A percentile compares a stretch with the other conserved stretches of the same genome.
Conservation (phyloP, 2,113 vertebrate genomes). For the Cromileptes altivelis region DNA sequence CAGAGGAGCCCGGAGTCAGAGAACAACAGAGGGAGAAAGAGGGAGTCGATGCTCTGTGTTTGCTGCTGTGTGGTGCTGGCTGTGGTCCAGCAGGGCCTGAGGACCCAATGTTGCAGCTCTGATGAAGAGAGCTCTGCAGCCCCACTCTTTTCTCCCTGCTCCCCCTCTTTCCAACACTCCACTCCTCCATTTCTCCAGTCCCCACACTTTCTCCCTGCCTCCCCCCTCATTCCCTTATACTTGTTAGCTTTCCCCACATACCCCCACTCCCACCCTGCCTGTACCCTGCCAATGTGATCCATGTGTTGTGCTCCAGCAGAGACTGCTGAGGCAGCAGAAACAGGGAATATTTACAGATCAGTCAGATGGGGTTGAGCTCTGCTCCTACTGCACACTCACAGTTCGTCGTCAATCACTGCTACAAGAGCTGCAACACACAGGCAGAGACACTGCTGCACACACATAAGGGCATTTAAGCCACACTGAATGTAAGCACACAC, state of each 20-base stretch:
- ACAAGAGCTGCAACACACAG: constrained; percentile 47
- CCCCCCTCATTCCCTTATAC: constrained; percentile 25
- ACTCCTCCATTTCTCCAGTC: constrained; percentile 24
- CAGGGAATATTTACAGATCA: constrained; percentile 85
- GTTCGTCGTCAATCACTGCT: constrained; percentile 78
- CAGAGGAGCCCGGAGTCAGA: not conserved
- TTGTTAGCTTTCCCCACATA: constrained; percentile 47
- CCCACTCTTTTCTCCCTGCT: constrained; percentile 20
- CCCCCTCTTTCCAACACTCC: constrained; percentile 12
- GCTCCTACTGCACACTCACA: constrained; percentile 63
- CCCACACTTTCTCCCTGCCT: constrained; percentile 28
- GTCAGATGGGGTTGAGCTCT: constrained; percentile 71
- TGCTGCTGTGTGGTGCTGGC: constrained; percentile 60
- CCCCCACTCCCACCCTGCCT: constrained; percentile 23
- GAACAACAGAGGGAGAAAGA: constrained; percentile 27
- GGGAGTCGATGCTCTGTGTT: constrained; percentile 21
- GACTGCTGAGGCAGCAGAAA: constrained; percentile 84
- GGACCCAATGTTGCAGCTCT: constrained; percentile 69
- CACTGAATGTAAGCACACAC: not conserved
- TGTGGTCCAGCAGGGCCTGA: constrained; percentile 52
- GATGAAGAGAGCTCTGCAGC: constrained; percentile 63
- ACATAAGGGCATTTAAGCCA: constrained; percentile 15
- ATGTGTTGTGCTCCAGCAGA: constrained; percentile 69
- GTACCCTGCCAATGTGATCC: constrained; percentile 79
- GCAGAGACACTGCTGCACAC: constrained; percentile 30